Percentiles rank a stretch among this genome's conserved stretches.
Conservation (phyloP, 1,140 invertebrate species). For the Druon quercuslanigerum region DNA sequence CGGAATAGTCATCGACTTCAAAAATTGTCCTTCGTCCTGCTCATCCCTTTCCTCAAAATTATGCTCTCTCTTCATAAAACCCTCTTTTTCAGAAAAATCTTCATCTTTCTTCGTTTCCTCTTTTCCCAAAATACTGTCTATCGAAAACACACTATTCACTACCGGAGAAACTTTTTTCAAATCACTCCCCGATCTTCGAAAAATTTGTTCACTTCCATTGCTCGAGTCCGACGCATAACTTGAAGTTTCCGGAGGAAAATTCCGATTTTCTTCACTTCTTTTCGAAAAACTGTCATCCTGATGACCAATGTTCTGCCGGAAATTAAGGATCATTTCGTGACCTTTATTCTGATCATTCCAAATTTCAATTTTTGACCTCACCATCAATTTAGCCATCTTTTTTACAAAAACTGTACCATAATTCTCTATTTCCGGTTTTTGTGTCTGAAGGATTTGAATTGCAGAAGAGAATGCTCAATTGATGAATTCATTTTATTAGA, state of each 20-base stretch:
- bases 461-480: too few relatives aligned
- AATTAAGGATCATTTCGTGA: constrained; percentile 45
- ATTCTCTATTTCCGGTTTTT: too few relatives aligned
- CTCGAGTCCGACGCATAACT: constrained; percentile 58
- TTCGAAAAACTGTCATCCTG: constrained; percentile 18
- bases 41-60: constrained; percentile 49
- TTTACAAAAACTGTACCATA: too few relatives aligned
- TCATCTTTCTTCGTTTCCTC: constrained; percentile 46
- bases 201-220: constrained; percentile 47
- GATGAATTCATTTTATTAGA: too few relatives aligned
- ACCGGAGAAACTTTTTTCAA: constrained; percentile 35
- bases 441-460: too few relatives aligned
- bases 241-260: constrained; percentile 34
- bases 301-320: constrained; percentile 35
- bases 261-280: constrained; percentile 28
- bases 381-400: neutral
- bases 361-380: constrained; percentile 43
- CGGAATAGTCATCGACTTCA: constrained; percentile 49
- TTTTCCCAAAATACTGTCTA: constrained; percentile 66
- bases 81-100: constrained; percentile 34
- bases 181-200: constrained; percentile 34
- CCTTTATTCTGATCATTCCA: constrained; percentile 43
- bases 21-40: constrained; percentile 45
- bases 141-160: constrained; percentile 61
- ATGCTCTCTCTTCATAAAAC: constrained; percentile 42